phyloP scores from a whole-genome alignment of 2,113 vertebrate species.

The Crocuta crocuta region DNA sequence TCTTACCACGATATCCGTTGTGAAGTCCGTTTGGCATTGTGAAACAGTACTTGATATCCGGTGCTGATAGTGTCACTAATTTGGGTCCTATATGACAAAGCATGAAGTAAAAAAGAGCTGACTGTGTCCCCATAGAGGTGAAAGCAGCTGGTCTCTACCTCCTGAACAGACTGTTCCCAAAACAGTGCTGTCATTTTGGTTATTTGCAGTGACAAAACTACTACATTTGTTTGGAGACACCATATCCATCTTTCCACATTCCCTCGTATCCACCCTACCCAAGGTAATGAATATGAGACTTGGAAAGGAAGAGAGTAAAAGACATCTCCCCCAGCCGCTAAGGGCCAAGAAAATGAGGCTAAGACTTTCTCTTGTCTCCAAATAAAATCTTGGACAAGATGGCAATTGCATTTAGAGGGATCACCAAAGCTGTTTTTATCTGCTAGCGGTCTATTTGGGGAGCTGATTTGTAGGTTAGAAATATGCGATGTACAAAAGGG shows the following conservation, averaged over 20 bases:
- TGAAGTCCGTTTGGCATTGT: accelerated
- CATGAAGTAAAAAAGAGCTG: background rate
- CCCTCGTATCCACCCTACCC: background rate
- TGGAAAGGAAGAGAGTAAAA: slow-evolving; percentile 34
- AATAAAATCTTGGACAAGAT: slow-evolving; percentile 55
- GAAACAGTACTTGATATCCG: background rate
- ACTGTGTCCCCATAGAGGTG: background rate
- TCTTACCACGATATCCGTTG: accelerated
- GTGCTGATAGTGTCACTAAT: background rate
- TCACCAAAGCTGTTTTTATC: background rate
- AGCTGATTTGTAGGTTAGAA: slow-evolving; percentile 71
- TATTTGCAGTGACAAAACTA: background rate
- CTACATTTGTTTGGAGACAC: slow-evolving; percentile 46
- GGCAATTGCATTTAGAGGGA: slow-evolving; percentile 9
- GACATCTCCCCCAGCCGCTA: background rate
- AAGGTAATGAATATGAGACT: slow-evolving; percentile 53
- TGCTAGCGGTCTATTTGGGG: slow-evolving; percentile 2
- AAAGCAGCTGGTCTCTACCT: background rate
- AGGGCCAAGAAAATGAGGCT: slow-evolving; percentile 60
- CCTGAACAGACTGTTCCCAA: background rate
- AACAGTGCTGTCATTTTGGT: background rate
- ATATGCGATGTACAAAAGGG: slow-evolving; percentile 29
- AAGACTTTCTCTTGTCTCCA: slow-evolving; percentile 62
- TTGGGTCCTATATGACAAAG: too few species aligned
- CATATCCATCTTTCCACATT: slow-evolving; percentile 54